Conservation (phyloP, 2,113 vertebrate species). For the Halcyon senegalensis region DNA sequence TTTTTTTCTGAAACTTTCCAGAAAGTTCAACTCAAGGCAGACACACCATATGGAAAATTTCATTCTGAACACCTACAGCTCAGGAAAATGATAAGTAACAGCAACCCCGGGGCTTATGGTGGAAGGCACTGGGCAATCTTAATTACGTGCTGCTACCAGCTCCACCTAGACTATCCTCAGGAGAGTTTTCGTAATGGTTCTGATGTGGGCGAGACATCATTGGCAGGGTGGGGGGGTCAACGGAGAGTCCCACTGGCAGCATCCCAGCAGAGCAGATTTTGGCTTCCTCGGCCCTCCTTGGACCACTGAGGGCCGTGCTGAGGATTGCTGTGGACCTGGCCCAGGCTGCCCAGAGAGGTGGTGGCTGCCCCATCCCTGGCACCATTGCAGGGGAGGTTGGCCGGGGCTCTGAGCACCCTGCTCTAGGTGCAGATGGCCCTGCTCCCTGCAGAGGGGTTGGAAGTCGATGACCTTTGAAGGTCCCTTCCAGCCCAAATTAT, state of each 20-base stretch:
- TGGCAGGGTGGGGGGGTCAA: not conserved
- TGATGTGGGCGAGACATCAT: slow-evolving; percentile 9
- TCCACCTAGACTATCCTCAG: not conserved
- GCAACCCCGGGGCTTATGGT: not conserved
- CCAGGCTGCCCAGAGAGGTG: not conserved
- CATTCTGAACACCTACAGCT: not conserved
- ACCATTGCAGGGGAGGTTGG: not conserved
- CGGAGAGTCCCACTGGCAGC: not conserved
- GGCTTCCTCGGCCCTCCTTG: not conserved
- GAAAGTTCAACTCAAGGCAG: not conserved
- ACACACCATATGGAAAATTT: slow-evolving; percentile 41
- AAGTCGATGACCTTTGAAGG: not conserved
- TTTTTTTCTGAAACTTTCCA: not conserved
- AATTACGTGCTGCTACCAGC: slow-evolving; percentile 26
- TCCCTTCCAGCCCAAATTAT: not conserved
- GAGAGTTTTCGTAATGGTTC: not conserved
- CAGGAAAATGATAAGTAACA: not conserved
- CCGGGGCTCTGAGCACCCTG: not conserved
- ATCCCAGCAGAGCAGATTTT: not conserved
- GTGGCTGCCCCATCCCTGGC: not conserved
- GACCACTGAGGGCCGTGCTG: not conserved
- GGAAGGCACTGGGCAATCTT: not conserved
- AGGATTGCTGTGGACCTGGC: not conserved
- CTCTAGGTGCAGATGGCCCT: not conserved
- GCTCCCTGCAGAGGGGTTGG: not conserved